Conservation (phyloP, 2,113 vertebrate species). For the Rhabdornis inornatus region DNA sequence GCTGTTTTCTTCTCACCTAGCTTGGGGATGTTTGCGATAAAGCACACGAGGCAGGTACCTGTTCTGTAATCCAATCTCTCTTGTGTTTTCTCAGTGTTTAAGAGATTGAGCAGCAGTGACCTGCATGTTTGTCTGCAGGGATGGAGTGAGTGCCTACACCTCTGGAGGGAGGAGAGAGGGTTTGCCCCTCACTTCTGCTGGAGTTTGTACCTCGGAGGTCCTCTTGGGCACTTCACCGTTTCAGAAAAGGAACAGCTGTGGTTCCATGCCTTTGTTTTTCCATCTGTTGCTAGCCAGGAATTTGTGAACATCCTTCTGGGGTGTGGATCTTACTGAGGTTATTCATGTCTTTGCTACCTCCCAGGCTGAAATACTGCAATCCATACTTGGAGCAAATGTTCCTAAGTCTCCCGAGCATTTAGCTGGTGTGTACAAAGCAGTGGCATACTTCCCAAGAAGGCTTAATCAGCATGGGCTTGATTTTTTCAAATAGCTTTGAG, state of each 20-base stretch:
- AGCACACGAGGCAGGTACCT: background rate
- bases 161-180: background rate
- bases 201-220: background rate
- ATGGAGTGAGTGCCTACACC: background rate
- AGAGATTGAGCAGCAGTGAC: background rate
- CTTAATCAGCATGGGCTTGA: background rate
- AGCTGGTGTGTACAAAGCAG: background rate
- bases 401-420: background rate
- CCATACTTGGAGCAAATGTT: conserved; percentile 18
- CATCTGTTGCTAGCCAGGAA: conserved; percentile 51
- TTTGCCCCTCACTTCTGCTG: background rate
- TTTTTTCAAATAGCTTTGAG: conserved; percentile 7
- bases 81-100: background rate
- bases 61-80: background rate
- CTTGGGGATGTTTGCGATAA: background rate
- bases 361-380: conserved; percentile 28
- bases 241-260: conserved; percentile 47
- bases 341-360: conserved; percentile 55
- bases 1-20: background rate
- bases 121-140: background rate
- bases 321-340: conserved; percentile 45
- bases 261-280: conserved; percentile 52
- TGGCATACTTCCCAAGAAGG: background rate
- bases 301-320: conserved; percentile 50
- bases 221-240: conserved; percentile 10